These are phyloP conservation scores for Trachymyrmex septentrionalis DNA, from an alignment of 1,140 invertebrate genomes.

Conservation along the genomic window DNA sequence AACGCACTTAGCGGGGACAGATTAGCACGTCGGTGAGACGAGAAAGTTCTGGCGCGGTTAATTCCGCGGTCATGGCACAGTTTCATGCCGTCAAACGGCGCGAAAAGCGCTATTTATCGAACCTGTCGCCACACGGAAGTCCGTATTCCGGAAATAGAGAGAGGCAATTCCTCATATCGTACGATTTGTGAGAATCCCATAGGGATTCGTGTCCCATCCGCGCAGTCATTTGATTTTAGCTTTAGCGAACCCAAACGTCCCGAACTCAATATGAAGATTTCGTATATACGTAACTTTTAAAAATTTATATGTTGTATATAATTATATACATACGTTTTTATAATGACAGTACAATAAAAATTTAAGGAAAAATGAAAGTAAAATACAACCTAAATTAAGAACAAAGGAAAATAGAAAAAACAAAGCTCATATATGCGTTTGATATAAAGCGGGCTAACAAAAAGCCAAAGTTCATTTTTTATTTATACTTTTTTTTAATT, in stretches of 20 bases:
- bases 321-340: neutral
- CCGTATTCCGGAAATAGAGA: neutral
- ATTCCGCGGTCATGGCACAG: slow-evolving; percentile 39
- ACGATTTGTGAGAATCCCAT: slow-evolving; percentile 9
- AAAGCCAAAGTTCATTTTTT: neutral
- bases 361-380: neutral
- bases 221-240: slow-evolving; percentile 6
- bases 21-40: slow-evolving; percentile 34
- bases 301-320: neutral
- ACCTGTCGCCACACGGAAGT: slow-evolving; percentile 1
- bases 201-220: neutral
- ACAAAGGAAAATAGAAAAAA: neutral
- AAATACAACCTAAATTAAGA: neutral
- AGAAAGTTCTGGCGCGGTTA: slow-evolving; percentile 47
- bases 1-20: slow-evolving; percentile 48
- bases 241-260: neutral
- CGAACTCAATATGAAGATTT: neutral
- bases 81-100: slow-evolving; percentile 21
- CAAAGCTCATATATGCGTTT: neutral
- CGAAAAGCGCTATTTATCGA: slow-evolving; percentile 49
- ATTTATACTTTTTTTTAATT: neutral
- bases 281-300: neutral
- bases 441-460: neutral
- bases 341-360: neutral
- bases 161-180: slow-evolving; percentile 5